Conservation (phyloP, 2,888 invertebrate species). For the Rhynchonema sp. region DNA sequence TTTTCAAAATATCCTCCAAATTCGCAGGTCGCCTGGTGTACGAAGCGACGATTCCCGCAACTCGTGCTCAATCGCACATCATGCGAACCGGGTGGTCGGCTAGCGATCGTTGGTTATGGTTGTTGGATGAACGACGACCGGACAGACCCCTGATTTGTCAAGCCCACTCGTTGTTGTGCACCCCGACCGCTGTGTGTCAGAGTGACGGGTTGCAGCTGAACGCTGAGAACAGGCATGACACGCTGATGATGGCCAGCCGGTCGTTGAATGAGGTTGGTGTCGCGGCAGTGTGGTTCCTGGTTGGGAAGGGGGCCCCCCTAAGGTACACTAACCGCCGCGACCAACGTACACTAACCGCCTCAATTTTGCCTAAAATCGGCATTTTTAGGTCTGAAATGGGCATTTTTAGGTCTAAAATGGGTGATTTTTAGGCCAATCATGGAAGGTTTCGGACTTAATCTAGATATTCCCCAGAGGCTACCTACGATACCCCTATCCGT, state of each 20-base stretch:
- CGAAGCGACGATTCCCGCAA: no score
- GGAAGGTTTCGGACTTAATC: no score
- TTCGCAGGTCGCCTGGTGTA: no score
- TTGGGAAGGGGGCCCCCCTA: not conserved
- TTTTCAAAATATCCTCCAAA: no score
- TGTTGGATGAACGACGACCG: not conserved
- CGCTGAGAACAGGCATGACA: not conserved
- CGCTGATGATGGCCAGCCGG: not conserved
- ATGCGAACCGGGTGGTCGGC: not conserved
- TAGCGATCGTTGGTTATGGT: not conserved
- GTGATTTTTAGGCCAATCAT: no score
- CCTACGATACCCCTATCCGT: no score
- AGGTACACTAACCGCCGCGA: not conserved
- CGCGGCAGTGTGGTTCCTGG: not conserved
- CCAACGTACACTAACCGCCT: not conserved
- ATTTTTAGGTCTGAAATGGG: not conserved
- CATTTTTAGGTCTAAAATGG: no score
- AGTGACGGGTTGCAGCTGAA: no score
- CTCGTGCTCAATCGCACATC: not conserved
- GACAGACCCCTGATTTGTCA: no score
- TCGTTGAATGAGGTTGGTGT: not conserved
- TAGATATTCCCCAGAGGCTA: no score
- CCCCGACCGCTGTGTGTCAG: no score
- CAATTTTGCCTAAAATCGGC: not conserved
- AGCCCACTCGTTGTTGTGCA: no score